Percentiles rank a stretch among this genome's conserved stretches.
Evolutionary conservation across 1,140 invertebrate species (phyloP).

Genomic region (Sinonovacula constricta): DNA sequence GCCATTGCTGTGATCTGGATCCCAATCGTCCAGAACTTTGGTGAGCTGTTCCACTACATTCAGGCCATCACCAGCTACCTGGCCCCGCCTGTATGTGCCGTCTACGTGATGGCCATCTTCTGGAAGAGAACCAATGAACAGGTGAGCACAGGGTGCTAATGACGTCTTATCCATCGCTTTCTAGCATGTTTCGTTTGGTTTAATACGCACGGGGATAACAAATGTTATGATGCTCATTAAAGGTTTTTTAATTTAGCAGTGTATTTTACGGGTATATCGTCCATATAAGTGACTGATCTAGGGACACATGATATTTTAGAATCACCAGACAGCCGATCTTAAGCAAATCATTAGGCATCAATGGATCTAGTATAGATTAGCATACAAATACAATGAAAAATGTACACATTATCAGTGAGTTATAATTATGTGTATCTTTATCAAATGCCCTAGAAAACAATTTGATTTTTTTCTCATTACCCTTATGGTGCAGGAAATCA

Average conservation of each 20-base stretch:
- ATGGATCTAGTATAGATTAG: no score
- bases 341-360: no score
- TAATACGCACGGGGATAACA: neutral
- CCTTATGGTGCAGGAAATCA: no score
- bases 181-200: neutral
- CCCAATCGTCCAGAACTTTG: constrained; percentile 81
- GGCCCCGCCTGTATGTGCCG: constrained; percentile 82
- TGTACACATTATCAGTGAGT: no score
- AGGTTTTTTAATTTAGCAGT: neutral
- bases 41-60: constrained; percentile 82
- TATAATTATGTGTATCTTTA: no score
- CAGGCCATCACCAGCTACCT: constrained; percentile 82
- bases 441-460: no score
- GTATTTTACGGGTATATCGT: neutral
- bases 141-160: no score
- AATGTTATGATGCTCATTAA: neutral
- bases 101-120: constrained; percentile 82
- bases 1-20: constrained; percentile 81
- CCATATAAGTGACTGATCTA: no score
- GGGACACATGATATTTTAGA: no score
- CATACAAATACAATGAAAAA: no score
- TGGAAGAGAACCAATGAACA: constrained; percentile 81
- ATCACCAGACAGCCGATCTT: no score
- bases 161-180: neutral
- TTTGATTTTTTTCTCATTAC: no score